These are phyloP conservation scores for Chloroceryle inda DNA, from an alignment of 2,797 vertebrate genomes.

Conservation along the genomic window DNA sequence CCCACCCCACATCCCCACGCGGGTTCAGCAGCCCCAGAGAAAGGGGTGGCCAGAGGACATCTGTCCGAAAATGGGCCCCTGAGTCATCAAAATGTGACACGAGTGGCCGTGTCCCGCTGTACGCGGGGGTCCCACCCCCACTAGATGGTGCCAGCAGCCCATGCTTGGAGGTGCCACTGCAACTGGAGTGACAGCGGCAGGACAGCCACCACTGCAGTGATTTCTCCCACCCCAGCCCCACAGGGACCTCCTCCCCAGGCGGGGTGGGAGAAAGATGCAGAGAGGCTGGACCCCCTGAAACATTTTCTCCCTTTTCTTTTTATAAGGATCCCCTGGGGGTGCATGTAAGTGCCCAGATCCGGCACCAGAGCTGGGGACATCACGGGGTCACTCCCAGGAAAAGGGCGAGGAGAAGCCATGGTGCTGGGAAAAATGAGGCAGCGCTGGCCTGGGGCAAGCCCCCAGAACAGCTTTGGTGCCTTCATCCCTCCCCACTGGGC, in stretches of 20 bases:
- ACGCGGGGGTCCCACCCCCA: background rate
- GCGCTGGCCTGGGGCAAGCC: background rate
- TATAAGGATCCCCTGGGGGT: too few relatives aligned
- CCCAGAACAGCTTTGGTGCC: background rate
- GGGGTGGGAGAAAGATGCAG: background rate
- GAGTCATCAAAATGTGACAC: background rate
- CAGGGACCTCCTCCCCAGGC: background rate
- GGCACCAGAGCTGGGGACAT: background rate
- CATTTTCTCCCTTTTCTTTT: background rate
- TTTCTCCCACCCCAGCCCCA: background rate
- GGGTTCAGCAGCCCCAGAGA: background rate
- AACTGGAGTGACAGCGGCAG: background rate
- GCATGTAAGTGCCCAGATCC: accelerated
- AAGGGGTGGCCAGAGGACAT: background rate
- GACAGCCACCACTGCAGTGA: background rate
- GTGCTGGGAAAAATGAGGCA: background rate
- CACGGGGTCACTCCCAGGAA: background rate
- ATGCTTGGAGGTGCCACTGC: background rate
- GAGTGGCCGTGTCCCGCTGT: background rate
- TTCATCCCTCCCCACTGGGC: background rate
- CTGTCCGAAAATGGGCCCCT: background rate
- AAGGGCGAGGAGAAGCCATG: accelerated
- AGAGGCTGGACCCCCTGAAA: too few relatives aligned
- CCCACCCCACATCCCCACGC: background rate
- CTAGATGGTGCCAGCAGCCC: constrained; percentile 55